Evolutionary conservation across 2,797 vertebrate species (phyloP).

Genomic region (Atherinosoma microstoma): DNA sequence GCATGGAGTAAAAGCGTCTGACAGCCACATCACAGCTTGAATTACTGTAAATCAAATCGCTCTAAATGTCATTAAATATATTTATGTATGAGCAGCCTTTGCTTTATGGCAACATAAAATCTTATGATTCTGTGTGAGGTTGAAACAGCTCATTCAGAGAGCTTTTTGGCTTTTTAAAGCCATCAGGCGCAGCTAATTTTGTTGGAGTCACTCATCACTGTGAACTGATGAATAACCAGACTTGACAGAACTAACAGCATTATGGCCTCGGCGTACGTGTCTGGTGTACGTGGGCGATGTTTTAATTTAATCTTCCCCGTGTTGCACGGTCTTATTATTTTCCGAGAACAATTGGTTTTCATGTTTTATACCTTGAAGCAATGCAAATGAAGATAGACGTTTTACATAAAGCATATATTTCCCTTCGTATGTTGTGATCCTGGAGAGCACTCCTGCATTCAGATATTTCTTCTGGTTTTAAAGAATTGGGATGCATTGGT

Average conservation of each 20-base stretch:
- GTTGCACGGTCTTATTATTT: slow-evolving; percentile 3
- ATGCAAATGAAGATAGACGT: background rate
- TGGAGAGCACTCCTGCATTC: background rate
- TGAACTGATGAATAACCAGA: slow-evolving; percentile 24
- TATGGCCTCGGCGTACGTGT: slow-evolving; percentile 1
- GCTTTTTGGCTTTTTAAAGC: slow-evolving; percentile 45
- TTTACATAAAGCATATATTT: background rate
- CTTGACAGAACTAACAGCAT: slow-evolving; percentile 23
- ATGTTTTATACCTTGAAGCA: slow-evolving; percentile 4
- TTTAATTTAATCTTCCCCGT: slow-evolving; percentile 22
- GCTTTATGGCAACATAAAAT: slow-evolving; percentile 61
- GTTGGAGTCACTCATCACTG: slow-evolving; percentile 14
- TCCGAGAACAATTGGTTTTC: slow-evolving; percentile 16
- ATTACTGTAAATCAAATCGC: slow-evolving; percentile 58
- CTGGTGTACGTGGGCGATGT: background rate
- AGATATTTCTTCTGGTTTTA: background rate
- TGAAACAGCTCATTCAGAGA: slow-evolving; percentile 44
- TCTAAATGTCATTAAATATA: slow-evolving; percentile 58
- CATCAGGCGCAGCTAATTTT: slow-evolving; percentile 44
- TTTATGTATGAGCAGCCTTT: slow-evolving; percentile 48
- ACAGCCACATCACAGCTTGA: slow-evolving; percentile 27
- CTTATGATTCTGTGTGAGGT: slow-evolving; percentile 43
- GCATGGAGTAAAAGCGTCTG: slow-evolving; percentile 4
- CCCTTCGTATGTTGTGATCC: too few species aligned
- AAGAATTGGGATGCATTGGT: slow-evolving; percentile 29